Base-by-base conservation (phyloP, 2,888 invertebrate species). In the Sialis fuliginosa region DNA sequence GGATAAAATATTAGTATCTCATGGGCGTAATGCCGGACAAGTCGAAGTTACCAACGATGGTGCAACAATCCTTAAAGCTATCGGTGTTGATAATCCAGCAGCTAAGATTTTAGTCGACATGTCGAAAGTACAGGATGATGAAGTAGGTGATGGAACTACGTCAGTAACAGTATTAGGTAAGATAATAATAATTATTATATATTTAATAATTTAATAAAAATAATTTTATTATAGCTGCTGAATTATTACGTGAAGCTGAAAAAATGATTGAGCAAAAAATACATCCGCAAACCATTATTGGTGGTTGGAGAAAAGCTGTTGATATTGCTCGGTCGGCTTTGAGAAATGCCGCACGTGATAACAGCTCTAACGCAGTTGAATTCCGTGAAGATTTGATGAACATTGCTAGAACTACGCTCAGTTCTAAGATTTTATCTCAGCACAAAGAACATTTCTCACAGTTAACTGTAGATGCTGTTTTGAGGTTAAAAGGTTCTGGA, bases 71-170 rank as follows among this genome's bases (percentile, higher is more conserved):
- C 70, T 98, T 47, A 90, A 93, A 64, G 80, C 90, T 0, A 79
- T 98, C 48, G 97, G 97, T 47, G 89, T 99, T 12, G 97, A 98
- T 62, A 98, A 99, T 67, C 96, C 98, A 22, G 97, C 98, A 33
- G 97, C 97, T 1, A 99, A 98, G 69, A 90, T 98, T 58, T 72
- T 98, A 44, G 95, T 98, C n/a, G 93, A 98, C 55, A 96, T 98
- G 80, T 89, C 97, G 9, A 87, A 89, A 66, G 93, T 93, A 4
- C 98, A 98, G 63, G 98, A 98, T 69, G 93, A 93, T 62, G 98
- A 98, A 74, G 97, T 98, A 49, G 98, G 98, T 41, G 98, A 99
- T 75, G 98, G 98, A 9, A 99, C 98, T n/a, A 99, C 98, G 39
- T 97, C 97, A 1, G 98, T 99, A 1, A 92, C 96, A 46, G 97